phyloP scores from a whole-genome alignment of 2,113 vertebrate species.

The Eubucco bourcierii region DNA sequence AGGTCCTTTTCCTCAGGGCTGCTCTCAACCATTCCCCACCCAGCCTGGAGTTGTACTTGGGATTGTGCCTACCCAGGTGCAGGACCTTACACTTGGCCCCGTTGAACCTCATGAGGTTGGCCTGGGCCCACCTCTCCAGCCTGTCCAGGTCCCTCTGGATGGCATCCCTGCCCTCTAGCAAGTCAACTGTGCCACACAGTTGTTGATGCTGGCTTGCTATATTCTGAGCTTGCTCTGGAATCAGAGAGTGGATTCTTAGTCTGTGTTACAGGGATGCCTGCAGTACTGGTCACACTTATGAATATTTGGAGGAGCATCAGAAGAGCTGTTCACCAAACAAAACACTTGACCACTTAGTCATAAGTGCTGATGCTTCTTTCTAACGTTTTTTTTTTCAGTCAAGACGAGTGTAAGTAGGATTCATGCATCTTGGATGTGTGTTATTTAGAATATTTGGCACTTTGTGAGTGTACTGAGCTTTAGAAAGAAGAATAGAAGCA shows the following conservation, averaged over 20 bases:
- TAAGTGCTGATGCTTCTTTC: neutral
- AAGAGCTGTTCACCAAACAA: constrained; percentile 37
- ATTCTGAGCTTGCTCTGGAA: neutral
- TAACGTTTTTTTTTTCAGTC: constrained; percentile 5
- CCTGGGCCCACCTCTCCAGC: too few species aligned
- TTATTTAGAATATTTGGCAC: constrained; percentile 33
- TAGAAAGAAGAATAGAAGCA: constrained; percentile 17
- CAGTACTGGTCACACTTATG: neutral
- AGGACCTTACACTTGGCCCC: too few species aligned
- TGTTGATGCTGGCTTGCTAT: accelerated
- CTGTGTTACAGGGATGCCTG: neutral
- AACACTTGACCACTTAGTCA: neutral
- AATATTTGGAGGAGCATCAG: neutral
- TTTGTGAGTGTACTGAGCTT: neutral
- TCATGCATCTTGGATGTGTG: neutral
- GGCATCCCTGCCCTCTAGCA: too few species aligned
- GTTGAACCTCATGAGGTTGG: too few species aligned
- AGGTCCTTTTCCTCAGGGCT: too few species aligned
- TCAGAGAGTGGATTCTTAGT: neutral
- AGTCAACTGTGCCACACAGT: too few species aligned
- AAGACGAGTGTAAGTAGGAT: constrained; percentile 37
- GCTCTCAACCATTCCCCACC: too few species aligned
- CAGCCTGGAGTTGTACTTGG: too few species aligned
- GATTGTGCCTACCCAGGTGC: too few species aligned
- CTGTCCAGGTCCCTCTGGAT: too few species aligned